Base-by-base conservation (phyloP, 1,140 invertebrate genomes). In the Bombus breviceps region DNA sequence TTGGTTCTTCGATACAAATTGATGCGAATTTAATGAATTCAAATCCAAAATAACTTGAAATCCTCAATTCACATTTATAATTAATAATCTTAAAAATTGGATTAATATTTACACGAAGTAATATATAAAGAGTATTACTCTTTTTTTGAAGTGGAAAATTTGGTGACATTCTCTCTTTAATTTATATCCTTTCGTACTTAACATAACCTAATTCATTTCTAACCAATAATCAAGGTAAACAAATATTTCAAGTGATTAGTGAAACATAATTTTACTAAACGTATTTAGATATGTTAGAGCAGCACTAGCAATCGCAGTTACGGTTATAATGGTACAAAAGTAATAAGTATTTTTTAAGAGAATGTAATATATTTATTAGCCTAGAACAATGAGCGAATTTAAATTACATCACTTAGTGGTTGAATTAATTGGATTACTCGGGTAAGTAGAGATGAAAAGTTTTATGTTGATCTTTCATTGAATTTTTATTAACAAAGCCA, bases 341-440 rank as follows among this genome's bases (percentile, higher is more conserved):
- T 15, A 73, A 53, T 80, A 74, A 74, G 3, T 39, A 9, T 69
- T 72, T 85, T 37, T 80, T 85, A 1, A 41, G 2, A 47, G 15
- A 62, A 85, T 32, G 34, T 72, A 72, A 47, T 53, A 28, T 71
- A 32, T 47, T 62, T 41, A 64, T 66, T 69, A 69, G 18, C 74
- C 71, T 69, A 53, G 41, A 88, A 92, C 85, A 89, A 96, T 96
- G 96, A 95, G 96, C 91, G 96, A 96, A 93, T 96, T 96, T 93
- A 96, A 95, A 89, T 80, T 96, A 39, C 95, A 96, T 86, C 93
- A 95, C 91, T 92, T 96, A 62, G 93, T 95, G 22, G 92, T 92
- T 77, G 94, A 96, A 82, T 90, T 96, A 84, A 92, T 96, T 75
- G 93, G 94, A 77, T 87, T 94, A 75, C 91, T 96, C 18, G 95